Percentiles rank a stretch among this genome's conserved stretches.
Conservation (phyloP, 2,888 invertebrate genomes). For the Ochropleura leucogaster region DNA sequence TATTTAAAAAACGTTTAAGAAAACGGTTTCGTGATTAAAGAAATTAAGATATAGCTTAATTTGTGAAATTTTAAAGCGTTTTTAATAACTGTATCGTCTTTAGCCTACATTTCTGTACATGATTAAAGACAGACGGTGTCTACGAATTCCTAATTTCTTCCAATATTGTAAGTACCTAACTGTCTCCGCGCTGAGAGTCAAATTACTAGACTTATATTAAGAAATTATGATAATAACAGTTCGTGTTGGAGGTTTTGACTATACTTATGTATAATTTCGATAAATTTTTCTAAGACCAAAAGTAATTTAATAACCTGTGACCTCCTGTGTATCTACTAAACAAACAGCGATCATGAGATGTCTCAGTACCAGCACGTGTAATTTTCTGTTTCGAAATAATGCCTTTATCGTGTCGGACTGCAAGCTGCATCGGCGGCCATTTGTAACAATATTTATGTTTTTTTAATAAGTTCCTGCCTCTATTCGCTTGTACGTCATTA, state of each 20-base stretch:
- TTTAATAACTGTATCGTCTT: conserved; percentile 62
- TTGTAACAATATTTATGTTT: conserved; percentile 48
- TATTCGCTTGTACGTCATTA: conserved; percentile 42
- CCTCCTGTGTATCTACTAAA: conserved; percentile 18
- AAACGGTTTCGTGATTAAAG: conserved; percentile 59
- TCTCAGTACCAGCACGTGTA: conserved; percentile 23
- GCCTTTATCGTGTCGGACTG: conserved; percentile 40
- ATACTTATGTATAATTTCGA: conserved; percentile 27
- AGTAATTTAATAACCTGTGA: conserved; percentile 28
- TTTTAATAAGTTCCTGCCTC: conserved; percentile 48
- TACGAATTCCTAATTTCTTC: conserved; percentile 38
- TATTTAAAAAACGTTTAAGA: conserved; percentile 53
- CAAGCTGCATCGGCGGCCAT: conserved; percentile 33
- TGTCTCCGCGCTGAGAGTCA: conserved; percentile 35
- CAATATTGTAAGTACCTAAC: conserved; percentile 23
- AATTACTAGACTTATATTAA: conserved; percentile 21
- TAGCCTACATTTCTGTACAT: conserved; percentile 50
- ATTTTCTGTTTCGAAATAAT: conserved; percentile 43
- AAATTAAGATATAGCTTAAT: conserved; percentile 52
- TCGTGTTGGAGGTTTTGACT: conserved; percentile 31
- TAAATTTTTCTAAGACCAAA: conserved; percentile 29
- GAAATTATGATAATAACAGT: conserved; percentile 31
- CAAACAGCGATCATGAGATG: conserved; percentile 13
- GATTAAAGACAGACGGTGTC: conserved; percentile 32
- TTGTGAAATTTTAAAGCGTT: conserved; percentile 46